phyloP scores from a whole-genome alignment of 2,113 vertebrate species.

The Riparia riparia region DNA sequence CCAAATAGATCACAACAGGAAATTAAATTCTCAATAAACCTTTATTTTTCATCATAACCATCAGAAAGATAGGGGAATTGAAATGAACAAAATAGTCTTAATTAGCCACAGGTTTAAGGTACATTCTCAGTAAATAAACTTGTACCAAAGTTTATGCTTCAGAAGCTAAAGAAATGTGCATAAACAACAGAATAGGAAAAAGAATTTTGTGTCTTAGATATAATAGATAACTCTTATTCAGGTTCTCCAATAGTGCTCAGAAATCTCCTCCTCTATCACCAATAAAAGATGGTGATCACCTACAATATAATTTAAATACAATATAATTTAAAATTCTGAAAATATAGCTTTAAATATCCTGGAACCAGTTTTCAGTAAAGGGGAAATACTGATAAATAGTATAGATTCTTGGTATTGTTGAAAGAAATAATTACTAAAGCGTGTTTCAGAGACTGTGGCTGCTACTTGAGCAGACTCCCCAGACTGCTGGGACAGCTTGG shows the following conservation, averaged over 20 bases:
- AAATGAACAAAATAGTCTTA: background rate
- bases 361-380: background rate
- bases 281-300: background rate
- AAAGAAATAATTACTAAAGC: background rate
- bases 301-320: background rate
- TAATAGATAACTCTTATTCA: background rate
- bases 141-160: background rate
- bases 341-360: background rate
- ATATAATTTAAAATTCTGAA: background rate
- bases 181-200: background rate
- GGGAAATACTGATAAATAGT: background rate
- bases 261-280: background rate
- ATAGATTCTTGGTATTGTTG: accelerated
- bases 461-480: background rate
- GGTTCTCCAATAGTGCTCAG: background rate
- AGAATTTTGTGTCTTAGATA: background rate
- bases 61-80: background rate
- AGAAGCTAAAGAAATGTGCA: background rate
- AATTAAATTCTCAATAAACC: background rate
- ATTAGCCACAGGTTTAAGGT: background rate
- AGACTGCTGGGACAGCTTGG: background rate
- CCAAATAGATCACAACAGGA: background rate
- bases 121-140: background rate
- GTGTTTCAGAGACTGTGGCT: background rate
- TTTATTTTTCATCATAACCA: background rate